Percentiles rank a stretch among this genome's conserved stretches.
Conservation (phyloP, 2,797 vertebrate species). For the Dendrocincla fuliginosa region DNA sequence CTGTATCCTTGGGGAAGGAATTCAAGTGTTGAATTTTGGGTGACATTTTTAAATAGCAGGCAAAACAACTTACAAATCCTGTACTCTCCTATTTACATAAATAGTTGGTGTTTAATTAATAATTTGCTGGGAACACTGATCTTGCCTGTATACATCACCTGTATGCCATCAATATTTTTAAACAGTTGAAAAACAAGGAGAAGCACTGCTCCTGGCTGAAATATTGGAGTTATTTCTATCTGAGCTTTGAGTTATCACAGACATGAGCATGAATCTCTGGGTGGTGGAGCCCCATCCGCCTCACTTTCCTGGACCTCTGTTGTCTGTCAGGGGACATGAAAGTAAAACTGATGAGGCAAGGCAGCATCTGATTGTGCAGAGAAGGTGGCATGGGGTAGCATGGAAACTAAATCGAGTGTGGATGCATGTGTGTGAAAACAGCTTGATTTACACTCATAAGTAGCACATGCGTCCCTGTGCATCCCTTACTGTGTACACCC, state of each 20-base stretch:
- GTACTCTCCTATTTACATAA: background rate
- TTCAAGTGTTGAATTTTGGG: conserved; percentile 1
- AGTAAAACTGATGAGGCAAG: background rate
- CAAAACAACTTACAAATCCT: background rate
- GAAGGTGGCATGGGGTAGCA: background rate
- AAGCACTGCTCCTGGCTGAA: background rate
- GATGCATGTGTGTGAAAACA: background rate
- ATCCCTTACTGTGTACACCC: background rate
- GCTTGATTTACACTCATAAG: background rate
- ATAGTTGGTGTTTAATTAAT: background rate
- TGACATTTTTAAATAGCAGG: background rate
- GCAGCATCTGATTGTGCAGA: fast-evolving
- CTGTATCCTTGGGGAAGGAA: background rate
- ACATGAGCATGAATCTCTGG: background rate
- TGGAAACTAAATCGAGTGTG: background rate
- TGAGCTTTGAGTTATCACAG: background rate
- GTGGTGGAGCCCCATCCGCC: background rate
- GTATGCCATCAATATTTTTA: background rate
- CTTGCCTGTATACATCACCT: background rate
- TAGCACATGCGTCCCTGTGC: background rate
- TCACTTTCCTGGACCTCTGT: background rate
- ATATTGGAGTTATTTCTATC: background rate
- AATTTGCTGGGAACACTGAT: background rate
- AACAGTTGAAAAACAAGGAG: background rate
- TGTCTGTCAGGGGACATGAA: background rate